Conservation (phyloP, 2,888 invertebrate species). For the Thumatha senex region DNA sequence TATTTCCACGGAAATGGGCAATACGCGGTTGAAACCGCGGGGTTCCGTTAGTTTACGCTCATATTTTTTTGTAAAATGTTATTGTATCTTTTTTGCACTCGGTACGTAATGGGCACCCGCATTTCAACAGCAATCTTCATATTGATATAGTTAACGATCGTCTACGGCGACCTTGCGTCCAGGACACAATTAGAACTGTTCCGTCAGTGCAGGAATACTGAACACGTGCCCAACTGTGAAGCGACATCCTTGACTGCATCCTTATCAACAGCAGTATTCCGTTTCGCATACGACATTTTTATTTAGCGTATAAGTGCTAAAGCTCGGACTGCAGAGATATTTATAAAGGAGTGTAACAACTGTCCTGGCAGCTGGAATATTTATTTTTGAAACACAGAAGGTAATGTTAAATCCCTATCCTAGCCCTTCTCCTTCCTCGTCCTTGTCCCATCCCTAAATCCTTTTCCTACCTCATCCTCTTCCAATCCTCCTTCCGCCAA, state of each 20-base stretch:
- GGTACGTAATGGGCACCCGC: conserved; percentile 51
- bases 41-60: background rate
- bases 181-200: conserved; percentile 66
- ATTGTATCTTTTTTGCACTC: conserved; percentile 37
- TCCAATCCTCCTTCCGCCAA: no score
- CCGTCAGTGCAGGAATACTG: conserved; percentile 48
- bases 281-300: conserved; percentile 7
- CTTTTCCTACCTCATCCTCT: no score
- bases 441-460: no score
- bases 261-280: conserved; percentile 34
- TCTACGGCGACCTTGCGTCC: conserved; percentile 59
- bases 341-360: no score
- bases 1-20: no score
- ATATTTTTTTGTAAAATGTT: background rate
- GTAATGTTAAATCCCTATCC: no score
- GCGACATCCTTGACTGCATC: conserved; percentile 53
- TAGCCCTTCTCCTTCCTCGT: no score
- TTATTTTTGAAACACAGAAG: no score
- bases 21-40: no score
- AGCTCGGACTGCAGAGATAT: no score
- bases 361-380: no score
- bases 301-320: background rate
- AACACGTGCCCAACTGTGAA: conserved; percentile 47
- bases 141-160: conserved; percentile 66
- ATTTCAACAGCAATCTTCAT: conserved; percentile 71